Base-by-base conservation (phyloP, 2,888 invertebrate genomes). In the Drosophila cognata region DNA sequence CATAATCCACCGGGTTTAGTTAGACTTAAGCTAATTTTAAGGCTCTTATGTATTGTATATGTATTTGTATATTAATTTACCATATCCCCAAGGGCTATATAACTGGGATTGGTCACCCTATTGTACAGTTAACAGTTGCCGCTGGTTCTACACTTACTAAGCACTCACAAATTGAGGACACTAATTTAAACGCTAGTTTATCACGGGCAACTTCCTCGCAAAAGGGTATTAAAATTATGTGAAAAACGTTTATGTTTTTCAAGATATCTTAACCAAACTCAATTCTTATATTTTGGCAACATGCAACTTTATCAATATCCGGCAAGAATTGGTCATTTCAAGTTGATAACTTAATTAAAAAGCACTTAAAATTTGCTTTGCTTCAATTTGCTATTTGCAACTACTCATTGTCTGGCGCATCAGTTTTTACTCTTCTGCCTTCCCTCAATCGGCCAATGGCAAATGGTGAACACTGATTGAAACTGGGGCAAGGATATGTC, bases 401-500 rank as follows among this genome's bases (percentile, higher is more conserved):
- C 25, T 25, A 8, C 2, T 16, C 29, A 38, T 50, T 25, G 29
- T 6, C 29, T 29, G 28, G 18, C 36, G 51, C 59, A 48, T 60
- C 29, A 25, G 46, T 41, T 63, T 46, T 13, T 43, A 11, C 48
- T 5, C n/a, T 21, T 5, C n/a, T 21, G 16, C 13, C 18, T 10
- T 16, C 4, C n/a, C 18, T 38, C 28, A n/a, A 41, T 13, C 25
- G 8, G n/a, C 6, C 51, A 21, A 21, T 21, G 35, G 11, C 25
- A 55, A n/a, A 6, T 25, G 75, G 68, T 64, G 72, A 71, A 25
- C 55, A 38, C 31, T 16, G 28, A 29, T 60, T 50, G 53, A 69
- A 81, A 80, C 74, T 83, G 63, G 81, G 67, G 51, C 81, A 83
- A 81, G 81, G 84, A 80, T 80, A 38, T 64, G 55, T 16, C 48